Evolutionary conservation across 1,140 invertebrate species (phyloP).

Genomic region (Drosophila grimshawi): DNA sequence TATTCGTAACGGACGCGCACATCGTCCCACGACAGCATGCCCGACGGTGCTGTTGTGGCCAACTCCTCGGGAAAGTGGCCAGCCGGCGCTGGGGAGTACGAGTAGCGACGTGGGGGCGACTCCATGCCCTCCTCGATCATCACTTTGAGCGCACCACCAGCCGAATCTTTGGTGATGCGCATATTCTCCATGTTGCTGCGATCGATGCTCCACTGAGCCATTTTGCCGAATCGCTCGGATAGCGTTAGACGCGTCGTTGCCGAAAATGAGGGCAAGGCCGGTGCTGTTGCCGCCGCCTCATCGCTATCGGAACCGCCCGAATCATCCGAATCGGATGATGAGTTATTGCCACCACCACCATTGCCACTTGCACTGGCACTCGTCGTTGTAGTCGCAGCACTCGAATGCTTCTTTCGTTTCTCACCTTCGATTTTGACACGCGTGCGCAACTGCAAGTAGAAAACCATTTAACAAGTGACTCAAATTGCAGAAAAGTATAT

Average conservation of each 20-base stretch:
- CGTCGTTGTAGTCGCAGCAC: conserved; percentile 51
- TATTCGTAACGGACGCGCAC: conserved; percentile 91
- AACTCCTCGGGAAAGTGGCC: conserved; percentile 92
- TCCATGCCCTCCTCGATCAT: conserved; percentile 88
- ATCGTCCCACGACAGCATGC: conserved; percentile 93
- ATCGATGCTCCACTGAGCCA: conserved; percentile 94
- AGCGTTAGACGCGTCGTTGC: conserved; percentile 87
- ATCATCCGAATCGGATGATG: conserved; percentile 82
- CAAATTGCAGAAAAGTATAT: background rate
- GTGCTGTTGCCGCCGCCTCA: conserved; percentile 67
- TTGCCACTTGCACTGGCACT: conserved; percentile 55
- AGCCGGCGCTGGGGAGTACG: conserved; percentile 89
- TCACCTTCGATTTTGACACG: conserved; percentile 84
- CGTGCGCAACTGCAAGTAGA: conserved; percentile 63
- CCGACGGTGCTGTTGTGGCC: conserved; percentile 88
- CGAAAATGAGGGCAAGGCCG: conserved; percentile 79
- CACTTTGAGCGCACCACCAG: conserved; percentile 89
- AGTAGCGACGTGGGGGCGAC: conserved; percentile 85
- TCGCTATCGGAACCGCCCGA: conserved; percentile 80
- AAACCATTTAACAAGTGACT: background rate
- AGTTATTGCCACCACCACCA: conserved; percentile 49
- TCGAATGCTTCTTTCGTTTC: conserved; percentile 80
- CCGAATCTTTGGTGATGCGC: conserved; percentile 90
- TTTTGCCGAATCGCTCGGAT: conserved; percentile 94
- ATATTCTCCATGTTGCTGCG: conserved; percentile 91